Evolutionary conservation across 2,888 invertebrate genomes (phyloP).

Genomic region (Norana najaformis): DNA sequence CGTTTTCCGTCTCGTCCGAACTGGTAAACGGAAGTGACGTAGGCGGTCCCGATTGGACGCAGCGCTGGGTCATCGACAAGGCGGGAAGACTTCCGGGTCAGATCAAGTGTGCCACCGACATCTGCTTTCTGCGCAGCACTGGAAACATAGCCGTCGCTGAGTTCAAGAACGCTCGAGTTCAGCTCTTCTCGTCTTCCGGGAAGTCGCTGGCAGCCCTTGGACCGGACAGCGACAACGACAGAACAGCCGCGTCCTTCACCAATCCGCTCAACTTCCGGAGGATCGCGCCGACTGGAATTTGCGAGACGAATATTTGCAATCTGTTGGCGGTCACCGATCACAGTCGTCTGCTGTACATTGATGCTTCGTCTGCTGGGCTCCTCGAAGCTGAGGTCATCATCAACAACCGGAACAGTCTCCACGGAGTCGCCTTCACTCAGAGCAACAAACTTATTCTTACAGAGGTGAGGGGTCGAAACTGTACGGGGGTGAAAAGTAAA

Average conservation of each 20-base stretch:
- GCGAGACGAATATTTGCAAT: constrained; percentile 17
- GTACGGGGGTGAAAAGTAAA: not conserved
- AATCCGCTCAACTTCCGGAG: not conserved
- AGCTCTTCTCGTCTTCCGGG: constrained; percentile 22
- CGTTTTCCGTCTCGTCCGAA: not conserved
- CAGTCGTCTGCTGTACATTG: constrained; percentile 23
- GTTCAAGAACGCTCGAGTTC: constrained; percentile 25
- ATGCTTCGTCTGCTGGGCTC: not conserved
- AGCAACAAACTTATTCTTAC: not conserved
- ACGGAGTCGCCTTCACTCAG: constrained; percentile 22
- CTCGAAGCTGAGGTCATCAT: constrained; percentile 18
- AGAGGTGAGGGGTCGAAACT: not conserved
- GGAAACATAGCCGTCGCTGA: constrained; percentile 26
- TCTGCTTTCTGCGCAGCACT: constrained; percentile 19
- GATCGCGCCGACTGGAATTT: constrained; percentile 28
- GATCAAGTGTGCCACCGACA: constrained; percentile 10
- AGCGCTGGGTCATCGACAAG: constrained; percentile 25
- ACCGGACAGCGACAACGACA: constrained; percentile 16
- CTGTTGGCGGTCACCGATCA: constrained; percentile 27
- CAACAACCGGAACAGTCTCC: not conserved
- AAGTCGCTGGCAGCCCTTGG: not conserved
- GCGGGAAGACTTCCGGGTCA: constrained; percentile 14
- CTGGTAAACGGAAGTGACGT: not conserved
- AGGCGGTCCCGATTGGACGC: not conserved
- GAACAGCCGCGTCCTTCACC: constrained; percentile 8